A percentile compares a stretch with the other conserved stretches of the same genome.
Evolutionary conservation across 1,140 invertebrate species (phyloP).

Genomic region (Trichomalopsis sarcophagae): DNA sequence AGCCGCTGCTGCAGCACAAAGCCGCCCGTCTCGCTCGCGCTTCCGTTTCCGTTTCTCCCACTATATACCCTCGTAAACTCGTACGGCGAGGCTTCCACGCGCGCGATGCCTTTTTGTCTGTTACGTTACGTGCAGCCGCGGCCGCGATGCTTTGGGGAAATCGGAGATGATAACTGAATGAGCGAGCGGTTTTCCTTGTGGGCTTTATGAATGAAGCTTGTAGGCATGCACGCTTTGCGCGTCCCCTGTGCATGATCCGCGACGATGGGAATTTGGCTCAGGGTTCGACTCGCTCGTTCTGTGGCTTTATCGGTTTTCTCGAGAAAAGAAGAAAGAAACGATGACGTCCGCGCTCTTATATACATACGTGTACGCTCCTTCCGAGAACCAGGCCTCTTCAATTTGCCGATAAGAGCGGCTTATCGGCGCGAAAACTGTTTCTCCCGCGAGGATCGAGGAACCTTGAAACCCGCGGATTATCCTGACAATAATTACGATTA

Average conservation of each 20-base stretch:
- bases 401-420: conserved; percentile 41
- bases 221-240: not conserved
- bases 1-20: not conserved
- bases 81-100: not conserved
- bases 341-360: not conserved
- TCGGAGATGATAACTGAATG: conserved; percentile 49
- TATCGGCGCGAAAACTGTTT: conserved; percentile 23
- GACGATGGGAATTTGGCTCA: too few species aligned
- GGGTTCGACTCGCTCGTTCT: too few species aligned
- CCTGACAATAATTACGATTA: not conserved
- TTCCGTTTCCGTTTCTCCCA: conserved; percentile 51
- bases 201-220: conserved; percentile 49
- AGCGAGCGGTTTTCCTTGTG: conserved; percentile 47
- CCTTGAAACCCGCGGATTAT: not conserved
- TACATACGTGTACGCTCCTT: not conserved
- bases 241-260: too few species aligned
- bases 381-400: not conserved
- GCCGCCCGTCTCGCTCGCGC: conserved; percentile 43
- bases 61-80: not conserved
- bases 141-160: conserved; percentile 35
- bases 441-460: not conserved
- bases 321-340: conserved; percentile 15
- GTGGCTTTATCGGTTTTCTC: not conserved
- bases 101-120: conserved; percentile 31
- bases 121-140: not conserved